Base-by-base conservation (phyloP, 2,888 invertebrate genomes). In the Syrphus vitripennis region DNA sequence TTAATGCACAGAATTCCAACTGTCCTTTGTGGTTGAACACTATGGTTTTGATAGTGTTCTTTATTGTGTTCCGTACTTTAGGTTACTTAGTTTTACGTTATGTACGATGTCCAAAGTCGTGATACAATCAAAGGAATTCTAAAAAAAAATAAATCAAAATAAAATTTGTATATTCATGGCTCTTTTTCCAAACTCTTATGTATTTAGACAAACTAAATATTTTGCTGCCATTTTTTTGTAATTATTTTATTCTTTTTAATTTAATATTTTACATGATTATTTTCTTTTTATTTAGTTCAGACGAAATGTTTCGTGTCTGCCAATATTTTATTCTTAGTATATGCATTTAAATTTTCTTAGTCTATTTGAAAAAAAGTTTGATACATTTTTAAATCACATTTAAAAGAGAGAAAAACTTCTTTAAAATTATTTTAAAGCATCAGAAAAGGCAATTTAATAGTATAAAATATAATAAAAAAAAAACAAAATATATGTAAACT, bases 11-110 rank as follows among this genome's bases (percentile, higher is more conserved):
- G 90, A 95, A 95, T 72, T 94, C 95, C 24, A 93, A 93, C 88
- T 93, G 94, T 82, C 95, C 96, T 14, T 92, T 96, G 21, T 96
- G 96, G 96, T 94, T 95, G 80, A 96, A 96, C 92, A 96, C 96
- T 14, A 91, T 95, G 78, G 95, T 96, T 65, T 93, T 96, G 81
- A 90, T 96, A 89, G 94, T 94, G 89, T 96, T 96, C 93, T 94
- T 96, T 87, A 90, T 95, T 88, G 94, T 95, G 88, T 96, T 96
- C 92, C 94, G 96, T 88, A 93, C 95, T 72, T 93, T 96, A 87
- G 96, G 96, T 87, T 96, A 96, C 91, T 92, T 95, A 88, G 96
- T 96, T 87, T 93, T 96, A 88, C 94, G 96, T 88, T 96, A 95
- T 90, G 94, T 95, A 90, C 94, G 95, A 89, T 94, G 94, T 90